Percentiles rank a stretch among this genome's conserved stretches.
Conservation (phyloP, 2,797 vertebrate genomes). For the Labeo calbasu region DNA sequence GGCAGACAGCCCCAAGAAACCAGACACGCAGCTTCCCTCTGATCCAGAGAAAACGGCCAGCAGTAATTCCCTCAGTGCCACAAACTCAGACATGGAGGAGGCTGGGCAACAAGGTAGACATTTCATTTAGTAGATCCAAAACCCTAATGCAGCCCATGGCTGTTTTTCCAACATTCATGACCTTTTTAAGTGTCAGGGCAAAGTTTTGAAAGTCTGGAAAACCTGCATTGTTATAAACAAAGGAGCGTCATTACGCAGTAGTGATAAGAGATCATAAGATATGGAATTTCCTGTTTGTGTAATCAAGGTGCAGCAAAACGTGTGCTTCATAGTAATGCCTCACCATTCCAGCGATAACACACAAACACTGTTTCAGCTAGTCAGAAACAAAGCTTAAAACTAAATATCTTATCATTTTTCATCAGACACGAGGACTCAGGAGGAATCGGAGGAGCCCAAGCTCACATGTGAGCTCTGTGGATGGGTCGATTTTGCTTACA, state of each 20-base stretch:
- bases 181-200: not conserved
- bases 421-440: conserved; percentile 82
- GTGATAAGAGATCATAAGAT: not conserved
- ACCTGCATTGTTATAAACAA: not conserved
- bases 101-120: conserved; percentile 83
- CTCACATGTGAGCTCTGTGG: conserved; percentile 97
- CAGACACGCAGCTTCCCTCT: conserved; percentile 85
- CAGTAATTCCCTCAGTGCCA: conserved; percentile 81
- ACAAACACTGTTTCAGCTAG: not conserved
- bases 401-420: not conserved
- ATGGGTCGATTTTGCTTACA: conserved; percentile 94
- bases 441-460: conserved; percentile 84
- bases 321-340: not conserved
- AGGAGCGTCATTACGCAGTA: not conserved
- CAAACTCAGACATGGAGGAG: conserved; percentile 92
- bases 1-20: conserved; percentile 88
- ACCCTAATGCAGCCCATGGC: too few relatives aligned
- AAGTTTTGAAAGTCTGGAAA: conserved; percentile 10
- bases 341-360: not conserved
- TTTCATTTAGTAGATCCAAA: not conserved
- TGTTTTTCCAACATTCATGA: not conserved
- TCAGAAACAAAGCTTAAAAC: not conserved
- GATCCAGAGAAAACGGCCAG: conserved; percentile 85
- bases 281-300: conserved; percentile 17
- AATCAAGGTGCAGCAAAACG: not conserved